Conservation (phyloP, 2,797 vertebrate species). For the Argyrosomus regius region DNA sequence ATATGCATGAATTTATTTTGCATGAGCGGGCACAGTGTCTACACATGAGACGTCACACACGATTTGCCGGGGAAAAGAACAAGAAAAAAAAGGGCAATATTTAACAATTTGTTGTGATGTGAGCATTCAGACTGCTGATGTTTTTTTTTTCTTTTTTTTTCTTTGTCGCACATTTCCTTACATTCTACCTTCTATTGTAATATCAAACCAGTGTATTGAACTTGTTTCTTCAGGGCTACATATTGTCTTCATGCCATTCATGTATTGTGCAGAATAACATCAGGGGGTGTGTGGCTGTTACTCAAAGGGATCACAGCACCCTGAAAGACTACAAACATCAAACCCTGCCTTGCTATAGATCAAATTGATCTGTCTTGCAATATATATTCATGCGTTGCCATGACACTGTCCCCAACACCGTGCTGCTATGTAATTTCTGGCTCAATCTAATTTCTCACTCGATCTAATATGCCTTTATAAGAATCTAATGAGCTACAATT, state of each 20-base stretch:
- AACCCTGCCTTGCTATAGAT: slow-evolving; percentile 28
- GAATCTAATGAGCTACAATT: slow-evolving; percentile 52
- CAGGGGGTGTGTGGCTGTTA: slow-evolving; percentile 3
- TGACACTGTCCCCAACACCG: slow-evolving; percentile 7
- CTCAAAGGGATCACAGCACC: slow-evolving; percentile 26
- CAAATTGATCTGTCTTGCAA: slow-evolving; percentile 49
- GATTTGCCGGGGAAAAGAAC: slow-evolving; percentile 43
- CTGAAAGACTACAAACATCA: slow-evolving; percentile 30
- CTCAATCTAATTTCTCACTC: slow-evolving; percentile 34
- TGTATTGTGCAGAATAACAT: slow-evolving; percentile 31
- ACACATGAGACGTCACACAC: slow-evolving; percentile 68
- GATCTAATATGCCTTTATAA: slow-evolving; percentile 46
- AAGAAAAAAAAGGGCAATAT: slow-evolving; percentile 20
- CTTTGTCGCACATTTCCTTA: slow-evolving; percentile 9
- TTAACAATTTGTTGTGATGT: slow-evolving; percentile 47
- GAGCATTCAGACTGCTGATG: slow-evolving; percentile 13
- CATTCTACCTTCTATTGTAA: slow-evolving; percentile 18
- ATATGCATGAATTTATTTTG: slow-evolving; percentile 86
- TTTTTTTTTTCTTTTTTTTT: not conserved
- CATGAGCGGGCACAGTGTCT: slow-evolving; percentile 75
- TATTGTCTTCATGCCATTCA: slow-evolving; percentile 9
- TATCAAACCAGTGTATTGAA: slow-evolving; percentile 10
- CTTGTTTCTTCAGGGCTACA: slow-evolving; percentile 28
- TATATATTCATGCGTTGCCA: slow-evolving; percentile 57
- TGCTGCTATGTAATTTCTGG: slow-evolving; percentile 29